phyloP scores from a whole-genome alignment of 2,797 vertebrate species.

The Pangasius macronema region DNA sequence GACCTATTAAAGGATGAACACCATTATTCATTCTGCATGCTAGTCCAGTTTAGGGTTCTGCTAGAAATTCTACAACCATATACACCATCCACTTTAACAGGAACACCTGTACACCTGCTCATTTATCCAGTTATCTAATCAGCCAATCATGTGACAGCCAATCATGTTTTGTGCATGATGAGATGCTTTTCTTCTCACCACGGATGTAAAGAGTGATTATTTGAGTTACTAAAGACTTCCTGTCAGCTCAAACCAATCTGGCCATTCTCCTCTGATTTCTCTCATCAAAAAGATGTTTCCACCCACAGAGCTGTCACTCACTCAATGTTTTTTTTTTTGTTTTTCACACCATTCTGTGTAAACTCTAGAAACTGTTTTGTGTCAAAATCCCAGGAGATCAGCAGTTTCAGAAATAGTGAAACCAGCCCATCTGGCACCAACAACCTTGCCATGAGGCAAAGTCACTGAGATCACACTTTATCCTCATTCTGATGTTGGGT shows the following conservation, averaged over 20 bases:
- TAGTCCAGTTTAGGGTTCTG: neutral
- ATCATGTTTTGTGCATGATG: neutral
- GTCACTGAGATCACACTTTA: no score
- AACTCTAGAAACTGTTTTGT: no score
- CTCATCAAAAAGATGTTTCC: neutral
- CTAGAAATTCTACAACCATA: neutral
- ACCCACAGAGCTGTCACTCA: neutral
- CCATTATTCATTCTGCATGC: neutral
- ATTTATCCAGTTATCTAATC: neutral
- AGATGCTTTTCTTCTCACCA: neutral
- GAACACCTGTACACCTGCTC: neutral
- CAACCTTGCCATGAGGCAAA: no score
- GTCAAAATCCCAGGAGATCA: neutral
- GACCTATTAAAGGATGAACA: conserved; percentile 75
- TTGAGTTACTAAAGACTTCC: neutral
- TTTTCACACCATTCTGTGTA: neutral
- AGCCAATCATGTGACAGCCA: neutral
- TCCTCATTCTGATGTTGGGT: neutral
- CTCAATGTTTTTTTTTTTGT: neutral
- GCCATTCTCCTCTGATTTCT: neutral
- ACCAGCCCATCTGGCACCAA: no score
- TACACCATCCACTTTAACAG: neutral
- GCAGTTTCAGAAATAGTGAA: neutral
- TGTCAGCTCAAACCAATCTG: neutral
- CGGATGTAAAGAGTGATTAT: neutral